A percentile compares a stretch with the other conserved stretches of the same genome.
Evolutionary conservation across 2,797 vertebrate species (phyloP).

Genomic region (Hydrocynus forskahlii): DNA sequence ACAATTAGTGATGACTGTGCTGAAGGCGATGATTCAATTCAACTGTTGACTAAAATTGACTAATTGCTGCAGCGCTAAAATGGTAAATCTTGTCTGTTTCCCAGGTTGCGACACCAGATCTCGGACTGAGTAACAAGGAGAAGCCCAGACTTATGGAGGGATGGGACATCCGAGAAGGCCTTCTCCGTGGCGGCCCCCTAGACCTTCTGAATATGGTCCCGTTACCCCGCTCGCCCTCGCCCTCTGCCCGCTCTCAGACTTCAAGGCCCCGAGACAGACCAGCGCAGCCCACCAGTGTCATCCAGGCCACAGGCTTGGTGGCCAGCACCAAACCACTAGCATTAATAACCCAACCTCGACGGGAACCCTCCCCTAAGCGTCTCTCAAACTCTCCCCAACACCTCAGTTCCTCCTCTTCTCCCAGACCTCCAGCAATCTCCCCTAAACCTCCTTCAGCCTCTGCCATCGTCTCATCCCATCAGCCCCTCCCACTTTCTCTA

Average conservation of each 20-base stretch:
- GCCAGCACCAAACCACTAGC: constrained; percentile 89
- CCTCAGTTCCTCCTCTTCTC: constrained; percentile 65
- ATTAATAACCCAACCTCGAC: constrained; percentile 87
- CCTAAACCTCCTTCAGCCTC: constrained; percentile 80
- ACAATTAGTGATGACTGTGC: too few relatives aligned
- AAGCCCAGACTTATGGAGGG: constrained; percentile 76
- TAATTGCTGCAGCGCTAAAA: background rate
- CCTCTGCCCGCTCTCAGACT: constrained; percentile 87
- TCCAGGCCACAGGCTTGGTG: constrained; percentile 95
- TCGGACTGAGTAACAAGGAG: constrained; percentile 82
- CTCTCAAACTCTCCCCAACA: constrained; percentile 85
- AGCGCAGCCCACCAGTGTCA: constrained; percentile 95
- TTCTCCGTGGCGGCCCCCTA: constrained; percentile 77
- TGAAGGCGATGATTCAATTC: too few relatives aligned
- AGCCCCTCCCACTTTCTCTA: constrained; percentile 81
- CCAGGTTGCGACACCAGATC: constrained; percentile 83
- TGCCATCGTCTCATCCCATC: constrained; percentile 85
- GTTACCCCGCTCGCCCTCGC: constrained; percentile 83
- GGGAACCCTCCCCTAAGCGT: constrained; percentile 86
- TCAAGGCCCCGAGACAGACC: constrained; percentile 85
- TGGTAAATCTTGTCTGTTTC: constrained; percentile 25
- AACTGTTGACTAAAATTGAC: too few relatives aligned
- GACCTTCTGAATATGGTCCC: constrained; percentile 73
- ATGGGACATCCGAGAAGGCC: constrained; percentile 83
- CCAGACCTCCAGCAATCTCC: constrained; percentile 59